phyloP scores from a whole-genome alignment of 2,113 vertebrate species.

The Brachionichthys hirsutus region DNA sequence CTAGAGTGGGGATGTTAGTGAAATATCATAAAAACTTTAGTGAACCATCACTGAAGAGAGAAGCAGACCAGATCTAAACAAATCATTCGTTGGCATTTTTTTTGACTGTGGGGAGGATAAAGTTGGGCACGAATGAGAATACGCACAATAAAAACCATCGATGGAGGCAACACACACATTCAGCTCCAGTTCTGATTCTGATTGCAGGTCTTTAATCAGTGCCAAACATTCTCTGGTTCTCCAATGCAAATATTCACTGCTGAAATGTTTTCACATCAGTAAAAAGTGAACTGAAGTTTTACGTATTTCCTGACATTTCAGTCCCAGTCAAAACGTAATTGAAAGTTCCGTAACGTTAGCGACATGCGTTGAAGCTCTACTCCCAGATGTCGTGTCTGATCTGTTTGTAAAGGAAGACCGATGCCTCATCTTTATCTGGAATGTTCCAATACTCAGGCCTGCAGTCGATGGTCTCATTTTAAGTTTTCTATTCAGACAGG shows the following conservation, averaged over 20 bases:
- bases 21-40: background rate
- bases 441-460: background rate
- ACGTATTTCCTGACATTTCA: too few species aligned
- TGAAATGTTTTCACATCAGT: too few species aligned
- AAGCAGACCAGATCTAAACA: background rate
- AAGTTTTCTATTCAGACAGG: background rate
- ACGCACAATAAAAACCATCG: background rate
- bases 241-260: too few species aligned
- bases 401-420: too few species aligned
- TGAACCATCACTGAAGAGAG: background rate
- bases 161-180: background rate
- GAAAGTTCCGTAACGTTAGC: too few species aligned
- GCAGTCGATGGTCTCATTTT: background rate
- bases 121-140: background rate
- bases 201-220: background rate
- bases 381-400: too few species aligned
- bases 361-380: too few species aligned
- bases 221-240: background rate
- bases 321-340: too few species aligned
- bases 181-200: too few species aligned
- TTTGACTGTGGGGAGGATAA: too few species aligned
- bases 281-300: too few species aligned
- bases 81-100: background rate
- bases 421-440: background rate
- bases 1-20: background rate